Percentiles rank a stretch among this genome's conserved stretches.
phyloP scores from a whole-genome alignment of 1,140 invertebrate species.

The Meloidogyne hapla region DNA sequence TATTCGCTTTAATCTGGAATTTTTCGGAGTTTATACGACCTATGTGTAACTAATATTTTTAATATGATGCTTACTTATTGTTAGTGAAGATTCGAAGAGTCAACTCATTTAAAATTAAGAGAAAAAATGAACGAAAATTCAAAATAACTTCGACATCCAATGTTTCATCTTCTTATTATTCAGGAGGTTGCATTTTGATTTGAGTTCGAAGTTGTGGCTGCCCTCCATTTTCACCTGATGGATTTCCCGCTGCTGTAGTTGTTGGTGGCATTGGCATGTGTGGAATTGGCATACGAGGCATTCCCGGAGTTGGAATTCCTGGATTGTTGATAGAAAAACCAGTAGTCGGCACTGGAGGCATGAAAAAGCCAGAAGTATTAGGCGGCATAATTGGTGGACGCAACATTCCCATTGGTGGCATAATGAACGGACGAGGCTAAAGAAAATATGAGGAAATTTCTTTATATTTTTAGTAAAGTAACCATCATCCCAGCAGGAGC shows the following conservation, averaged over 20 bases:
- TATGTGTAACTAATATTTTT: no score
- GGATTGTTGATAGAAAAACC: neutral
- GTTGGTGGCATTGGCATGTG: conserved; percentile 3
- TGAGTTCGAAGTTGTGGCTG: conserved; percentile 1
- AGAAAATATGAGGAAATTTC: no score
- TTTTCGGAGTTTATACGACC: no score
- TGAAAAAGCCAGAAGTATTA: neutral
- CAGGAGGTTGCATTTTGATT: conserved; percentile 24
- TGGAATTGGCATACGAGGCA: conserved; percentile 1
- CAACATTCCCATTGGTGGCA: conserved; percentile 25
- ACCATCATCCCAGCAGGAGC: conserved; percentile 19
- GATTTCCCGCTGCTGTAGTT: neutral
- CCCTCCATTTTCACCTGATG: conserved; percentile 9
- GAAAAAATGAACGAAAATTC: no score
- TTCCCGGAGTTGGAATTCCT: neutral
- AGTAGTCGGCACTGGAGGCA: neutral
- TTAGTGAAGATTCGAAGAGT: no score
- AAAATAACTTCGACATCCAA: no score
- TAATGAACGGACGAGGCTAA: conserved; percentile 8
- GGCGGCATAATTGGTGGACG: conserved; percentile 21
- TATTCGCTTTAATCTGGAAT: no score
- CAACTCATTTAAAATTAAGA: no score
- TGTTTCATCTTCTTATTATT: no score
- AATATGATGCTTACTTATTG: no score
- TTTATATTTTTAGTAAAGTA: no score